phyloP scores from a whole-genome alignment of 2,113 vertebrate species.

The Balaeniceps rex region DNA sequence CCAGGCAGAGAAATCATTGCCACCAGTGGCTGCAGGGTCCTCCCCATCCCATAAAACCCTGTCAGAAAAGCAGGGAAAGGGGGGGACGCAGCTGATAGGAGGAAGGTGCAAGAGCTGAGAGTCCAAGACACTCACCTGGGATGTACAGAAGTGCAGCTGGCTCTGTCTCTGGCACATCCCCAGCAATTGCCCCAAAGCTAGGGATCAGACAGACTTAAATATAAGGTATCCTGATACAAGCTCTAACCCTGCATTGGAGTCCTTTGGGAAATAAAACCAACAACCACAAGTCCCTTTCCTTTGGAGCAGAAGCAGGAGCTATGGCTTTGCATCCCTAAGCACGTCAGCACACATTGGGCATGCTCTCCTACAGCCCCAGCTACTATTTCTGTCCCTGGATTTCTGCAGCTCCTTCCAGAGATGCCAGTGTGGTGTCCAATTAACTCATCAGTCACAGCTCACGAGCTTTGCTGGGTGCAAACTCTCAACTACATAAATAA shows the following conservation, averaged over 20 bases:
- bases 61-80: neutral
- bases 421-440: neutral
- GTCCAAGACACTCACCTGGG: neutral
- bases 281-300: neutral
- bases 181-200: neutral
- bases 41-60: neutral
- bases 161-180: neutral
- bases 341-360: neutral
- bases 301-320: neutral
- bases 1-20: neutral
- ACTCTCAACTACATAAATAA: slow-evolving; percentile 34
- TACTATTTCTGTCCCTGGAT: neutral
- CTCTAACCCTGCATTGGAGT: neutral
- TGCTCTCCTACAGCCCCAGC: neutral
- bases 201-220: neutral
- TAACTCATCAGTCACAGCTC: slow-evolving; percentile 4
- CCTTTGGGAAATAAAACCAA: neutral
- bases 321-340: neutral
- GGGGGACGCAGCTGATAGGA: neutral
- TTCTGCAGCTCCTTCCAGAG: neutral
- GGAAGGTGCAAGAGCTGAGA: neutral
- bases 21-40: neutral
- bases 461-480: neutral
- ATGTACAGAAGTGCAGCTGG: neutral
- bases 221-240: neutral